phyloP scores from a whole-genome alignment of 2,797 vertebrate species.

The Austrolebias charrua region DNA sequence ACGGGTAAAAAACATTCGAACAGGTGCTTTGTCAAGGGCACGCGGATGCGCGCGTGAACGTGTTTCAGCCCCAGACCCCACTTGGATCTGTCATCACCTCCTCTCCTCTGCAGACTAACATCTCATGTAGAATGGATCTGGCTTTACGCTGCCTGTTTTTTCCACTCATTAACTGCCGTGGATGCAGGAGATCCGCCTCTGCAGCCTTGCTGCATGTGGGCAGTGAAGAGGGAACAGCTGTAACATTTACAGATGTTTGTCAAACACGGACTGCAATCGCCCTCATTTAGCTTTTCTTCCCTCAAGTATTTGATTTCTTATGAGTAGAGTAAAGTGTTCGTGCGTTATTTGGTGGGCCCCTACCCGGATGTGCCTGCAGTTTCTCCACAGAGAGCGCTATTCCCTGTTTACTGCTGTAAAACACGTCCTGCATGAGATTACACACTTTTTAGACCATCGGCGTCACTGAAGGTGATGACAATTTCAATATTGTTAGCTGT shows the following conservation, averaged over 20 bases:
- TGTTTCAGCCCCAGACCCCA: slow-evolving; percentile 32
- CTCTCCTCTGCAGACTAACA: slow-evolving; percentile 36
- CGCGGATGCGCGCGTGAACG: slow-evolving; percentile 76
- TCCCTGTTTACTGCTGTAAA: slow-evolving; percentile 61
- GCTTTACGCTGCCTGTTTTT: slow-evolving; percentile 18
- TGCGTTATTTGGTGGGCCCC: slow-evolving; percentile 44
- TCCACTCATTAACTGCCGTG: slow-evolving; percentile 19
- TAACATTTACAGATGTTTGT: background rate
- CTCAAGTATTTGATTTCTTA: background rate
- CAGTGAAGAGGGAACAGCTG: slow-evolving; percentile 18
- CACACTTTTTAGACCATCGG: slow-evolving; percentile 11
- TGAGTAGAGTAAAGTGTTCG: slow-evolving; percentile 16
- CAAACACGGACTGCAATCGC: background rate
- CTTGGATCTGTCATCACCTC: slow-evolving; percentile 40
- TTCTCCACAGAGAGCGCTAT: slow-evolving; percentile 50
- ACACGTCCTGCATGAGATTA: slow-evolving; percentile 46
- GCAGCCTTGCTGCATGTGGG: slow-evolving; percentile 5
- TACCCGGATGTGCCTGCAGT: slow-evolving; percentile 73
- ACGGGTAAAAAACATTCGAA: slow-evolving; percentile 54
- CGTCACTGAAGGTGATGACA: slow-evolving; percentile 20
- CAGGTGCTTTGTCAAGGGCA: slow-evolving; percentile 85
- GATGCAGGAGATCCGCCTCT: slow-evolving; percentile 8
- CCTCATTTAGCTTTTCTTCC: slow-evolving; percentile 12
- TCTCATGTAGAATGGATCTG: slow-evolving; percentile 18
- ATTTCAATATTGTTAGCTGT: background rate